phyloP scores from a whole-genome alignment of 64 coral and sea anemone species.

The Trachythela sp. region DNA sequence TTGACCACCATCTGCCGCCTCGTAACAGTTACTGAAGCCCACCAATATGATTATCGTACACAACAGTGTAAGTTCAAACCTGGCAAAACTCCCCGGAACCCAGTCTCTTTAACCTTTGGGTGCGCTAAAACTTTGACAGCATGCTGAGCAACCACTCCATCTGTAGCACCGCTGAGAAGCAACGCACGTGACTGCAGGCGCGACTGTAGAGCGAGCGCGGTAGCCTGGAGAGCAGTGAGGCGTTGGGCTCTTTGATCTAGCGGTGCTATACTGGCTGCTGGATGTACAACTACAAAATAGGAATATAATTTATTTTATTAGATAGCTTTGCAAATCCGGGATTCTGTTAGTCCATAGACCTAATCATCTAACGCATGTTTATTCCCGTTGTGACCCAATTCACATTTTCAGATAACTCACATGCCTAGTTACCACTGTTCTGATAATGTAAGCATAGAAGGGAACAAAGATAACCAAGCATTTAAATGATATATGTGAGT shows the following conservation, averaged over 20 bases:
- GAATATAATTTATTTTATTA: background rate
- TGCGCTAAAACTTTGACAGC: background rate
- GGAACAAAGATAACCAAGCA: too few relatives aligned
- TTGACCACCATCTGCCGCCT: too few relatives aligned
- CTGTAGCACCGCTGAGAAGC: slow-evolving; percentile 44
- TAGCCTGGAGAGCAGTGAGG: slow-evolving; percentile 73
- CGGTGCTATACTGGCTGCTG: background rate
- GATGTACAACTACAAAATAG: background rate
- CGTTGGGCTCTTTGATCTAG: slow-evolving; percentile 53
- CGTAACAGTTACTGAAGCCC: too few relatives aligned
- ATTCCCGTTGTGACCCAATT: too few relatives aligned
- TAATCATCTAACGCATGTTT: too few relatives aligned
- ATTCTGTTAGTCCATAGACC: too few relatives aligned
- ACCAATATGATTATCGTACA: too few relatives aligned
- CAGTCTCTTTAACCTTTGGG: background rate
- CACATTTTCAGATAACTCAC: too few relatives aligned
- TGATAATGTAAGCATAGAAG: too few relatives aligned
- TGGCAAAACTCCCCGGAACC: slow-evolving; percentile 40
- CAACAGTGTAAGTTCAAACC: slow-evolving; percentile 33
- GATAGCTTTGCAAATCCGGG: too few relatives aligned
- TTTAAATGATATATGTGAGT: too few relatives aligned
- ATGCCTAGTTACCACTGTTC: too few relatives aligned
- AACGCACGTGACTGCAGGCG: slow-evolving; percentile 77
- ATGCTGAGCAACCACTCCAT: background rate
- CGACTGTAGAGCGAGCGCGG: slow-evolving; percentile 68